These are phyloP conservation scores for Nowickia ferox DNA, from an alignment of 2,888 invertebrate genomes.

Conservation along the genomic window DNA sequence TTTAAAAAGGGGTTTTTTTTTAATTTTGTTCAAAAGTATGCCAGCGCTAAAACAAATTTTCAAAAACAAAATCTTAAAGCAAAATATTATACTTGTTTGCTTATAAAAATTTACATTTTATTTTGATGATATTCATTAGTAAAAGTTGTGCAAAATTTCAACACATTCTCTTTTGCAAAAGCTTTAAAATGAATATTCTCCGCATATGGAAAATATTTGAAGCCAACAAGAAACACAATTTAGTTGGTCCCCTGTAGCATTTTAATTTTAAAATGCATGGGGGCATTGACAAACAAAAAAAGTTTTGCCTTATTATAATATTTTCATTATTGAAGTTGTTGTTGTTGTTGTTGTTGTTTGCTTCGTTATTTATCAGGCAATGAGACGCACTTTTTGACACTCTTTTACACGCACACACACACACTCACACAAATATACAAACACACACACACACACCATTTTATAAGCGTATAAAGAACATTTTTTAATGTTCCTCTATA, in stretches of 20 bases:
- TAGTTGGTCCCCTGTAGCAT: constrained; percentile 58
- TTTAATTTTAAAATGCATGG: constrained; percentile 42
- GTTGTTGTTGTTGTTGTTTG: constrained; percentile 33
- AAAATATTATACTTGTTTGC: too few species aligned
- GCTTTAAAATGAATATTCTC: not conserved
- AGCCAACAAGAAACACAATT: not conserved
- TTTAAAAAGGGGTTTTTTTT: too few species aligned
- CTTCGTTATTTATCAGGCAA: constrained; percentile 66
- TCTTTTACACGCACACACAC: constrained; percentile 36
- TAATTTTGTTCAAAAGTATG: too few species aligned
- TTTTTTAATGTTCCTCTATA: constrained; percentile 51
- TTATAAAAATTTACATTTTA: too few species aligned
- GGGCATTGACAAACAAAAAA: constrained; percentile 41
- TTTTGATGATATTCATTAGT: too few species aligned
- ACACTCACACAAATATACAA: too few species aligned
- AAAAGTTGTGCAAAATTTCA: too few species aligned
- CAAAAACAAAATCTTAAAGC: too few species aligned
- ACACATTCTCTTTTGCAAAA: not conserved
- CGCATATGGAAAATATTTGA: not conserved
- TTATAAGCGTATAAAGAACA: constrained; percentile 13
- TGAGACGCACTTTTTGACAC: constrained; percentile 72
- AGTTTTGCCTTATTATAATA: constrained; percentile 55
- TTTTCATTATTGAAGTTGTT: constrained; percentile 43
- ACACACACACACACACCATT: not conserved
- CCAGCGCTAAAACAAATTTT: too few species aligned